Base-by-base conservation (phyloP, 2,888 invertebrate genomes). In the Steinernema hermaphroditum region DNA sequence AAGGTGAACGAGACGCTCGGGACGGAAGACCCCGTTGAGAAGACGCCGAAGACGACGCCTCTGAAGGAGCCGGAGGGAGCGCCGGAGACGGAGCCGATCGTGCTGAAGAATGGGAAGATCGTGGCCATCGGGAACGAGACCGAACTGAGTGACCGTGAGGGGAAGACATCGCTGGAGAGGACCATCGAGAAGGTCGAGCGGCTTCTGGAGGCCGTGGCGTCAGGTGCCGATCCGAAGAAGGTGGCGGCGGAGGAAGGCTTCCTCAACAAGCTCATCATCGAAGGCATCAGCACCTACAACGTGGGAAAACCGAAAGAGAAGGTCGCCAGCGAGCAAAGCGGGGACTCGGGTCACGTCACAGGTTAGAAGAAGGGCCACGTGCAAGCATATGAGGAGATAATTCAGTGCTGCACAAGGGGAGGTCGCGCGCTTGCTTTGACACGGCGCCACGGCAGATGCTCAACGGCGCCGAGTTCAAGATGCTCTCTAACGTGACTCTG, bases 361-460 rank as follows among this genome's bases (percentile, higher is more conserved):
- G 62, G 62, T 62, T 4, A n/a, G 32, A 2, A 1, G 32, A 2
- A 1, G 1, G 27, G 29, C 29, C 16, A 12, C 8, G 4, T 12
- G 54, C 4, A 14, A 8, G 4, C 12, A 14, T 62, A 27, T 14
- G 29, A 22, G 2, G 1, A 22, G 50, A 4, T 2, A 22, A 16
- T 62, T 32, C 62, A 62, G 62, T 62, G 12, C 27, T 62, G 8
- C 69, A 69, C 22, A 27, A 22, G 34, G 24, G 24, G 1, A 22
- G 22, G 22, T 4, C 46, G 34, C 43, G 69, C 24, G 74, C 78
- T 32, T 85, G 85, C 73, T 85, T 79, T 73, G 80, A 81, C n/a
- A 80, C 77, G 16, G 80, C 82, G 24, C 75, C 78, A 9, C 77
- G 80, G 19, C 78, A 82, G 34, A 77, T 80, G 24, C 74, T 85